A percentile compares a stretch with the other conserved stretches of the same genome.
Evolutionary conservation across 2,797 vertebrate species (phyloP).

Genomic region (Malacoctenus gilli): DNA sequence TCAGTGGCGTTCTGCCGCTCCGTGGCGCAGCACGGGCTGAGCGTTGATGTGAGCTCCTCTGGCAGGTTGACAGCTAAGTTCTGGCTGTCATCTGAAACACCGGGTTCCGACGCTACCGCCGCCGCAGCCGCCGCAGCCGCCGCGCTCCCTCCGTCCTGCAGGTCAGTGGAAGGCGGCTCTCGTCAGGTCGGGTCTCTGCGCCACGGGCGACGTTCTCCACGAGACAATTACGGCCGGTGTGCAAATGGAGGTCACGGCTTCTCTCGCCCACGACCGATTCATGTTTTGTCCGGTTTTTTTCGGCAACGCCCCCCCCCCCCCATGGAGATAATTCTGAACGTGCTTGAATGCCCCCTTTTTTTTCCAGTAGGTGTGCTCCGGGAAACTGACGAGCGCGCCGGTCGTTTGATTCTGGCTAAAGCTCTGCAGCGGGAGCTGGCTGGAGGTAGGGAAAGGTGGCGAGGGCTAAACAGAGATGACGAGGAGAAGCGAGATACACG

Average conservation of each 20-base stretch:
- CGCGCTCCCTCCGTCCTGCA: constrained; percentile 18
- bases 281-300: constrained; percentile 6
- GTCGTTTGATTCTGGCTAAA: constrained; percentile 45
- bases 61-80: constrained; percentile 60
- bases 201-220: constrained; percentile 11
- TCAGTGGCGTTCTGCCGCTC: constrained; percentile 27
- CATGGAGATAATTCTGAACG: constrained; percentile 17
- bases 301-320: constrained; percentile 7
- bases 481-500: constrained; percentile 27
- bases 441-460: constrained; percentile 1
- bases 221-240: constrained; percentile 12
- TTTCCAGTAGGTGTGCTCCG: constrained; percentile 24
- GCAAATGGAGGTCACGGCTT: background rate
- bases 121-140: constrained; percentile 36
- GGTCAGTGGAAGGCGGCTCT: constrained; percentile 29
- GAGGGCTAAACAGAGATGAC: constrained; percentile 28
- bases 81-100: constrained; percentile 50
- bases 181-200: constrained; percentile 19
- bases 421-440: constrained; percentile 29
- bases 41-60: constrained; percentile 42
- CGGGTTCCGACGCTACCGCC: constrained; percentile 40
- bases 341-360: constrained; percentile 28
- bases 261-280: constrained; percentile 5
- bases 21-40: constrained; percentile 17
- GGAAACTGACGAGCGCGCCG: constrained; percentile 49